Percentiles rank a stretch among this genome's conserved stretches.
These are phyloP conservation scores for Hydractinia symbiolongicarpus DNA, from an alignment of 30 jellyfish, hydroid and myxozoan species.

Conservation along the genomic window DNA sequence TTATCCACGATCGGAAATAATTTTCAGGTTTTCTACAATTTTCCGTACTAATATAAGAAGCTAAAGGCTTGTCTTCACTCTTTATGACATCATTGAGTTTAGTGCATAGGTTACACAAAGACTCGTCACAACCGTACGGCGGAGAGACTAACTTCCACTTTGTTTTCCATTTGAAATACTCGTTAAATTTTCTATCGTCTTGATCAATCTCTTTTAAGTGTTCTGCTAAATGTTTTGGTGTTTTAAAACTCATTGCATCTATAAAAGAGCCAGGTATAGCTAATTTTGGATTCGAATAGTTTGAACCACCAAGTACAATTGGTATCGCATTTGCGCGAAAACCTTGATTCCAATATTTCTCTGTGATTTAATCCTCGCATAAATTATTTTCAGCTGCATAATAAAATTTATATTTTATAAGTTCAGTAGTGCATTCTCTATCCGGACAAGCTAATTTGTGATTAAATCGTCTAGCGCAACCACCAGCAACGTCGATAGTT, in stretches of 20 bases:
- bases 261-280: conserved; percentile 84
- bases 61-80: no score
- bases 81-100: neutral
- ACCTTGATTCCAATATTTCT: conserved; percentile 59
- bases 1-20: no score
- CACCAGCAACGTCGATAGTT: conserved; percentile 61
- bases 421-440: conserved; percentile 20
- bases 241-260: conserved; percentile 46
- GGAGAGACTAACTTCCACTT: conserved; percentile 15
- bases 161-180: conserved; percentile 62
- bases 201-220: conserved; percentile 49
- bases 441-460: conserved; percentile 19
- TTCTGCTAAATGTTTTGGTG: conserved; percentile 35
- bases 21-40: no score
- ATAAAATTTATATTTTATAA: conserved; percentile 46
- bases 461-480: conserved; percentile 26
- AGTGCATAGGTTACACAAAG: neutral
- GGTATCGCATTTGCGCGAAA: conserved; percentile 48
- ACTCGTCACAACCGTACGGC: neutral
- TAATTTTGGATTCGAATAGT: conserved; percentile 36
- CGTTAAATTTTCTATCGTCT: conserved; percentile 61
- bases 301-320: conserved; percentile 72
- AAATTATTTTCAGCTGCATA: conserved; percentile 56
- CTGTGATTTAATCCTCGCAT: conserved; percentile 75
- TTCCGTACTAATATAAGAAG: no score